phyloP scores from a whole-genome alignment of 2,888 invertebrate genomes.

The Thera britannica region DNA sequence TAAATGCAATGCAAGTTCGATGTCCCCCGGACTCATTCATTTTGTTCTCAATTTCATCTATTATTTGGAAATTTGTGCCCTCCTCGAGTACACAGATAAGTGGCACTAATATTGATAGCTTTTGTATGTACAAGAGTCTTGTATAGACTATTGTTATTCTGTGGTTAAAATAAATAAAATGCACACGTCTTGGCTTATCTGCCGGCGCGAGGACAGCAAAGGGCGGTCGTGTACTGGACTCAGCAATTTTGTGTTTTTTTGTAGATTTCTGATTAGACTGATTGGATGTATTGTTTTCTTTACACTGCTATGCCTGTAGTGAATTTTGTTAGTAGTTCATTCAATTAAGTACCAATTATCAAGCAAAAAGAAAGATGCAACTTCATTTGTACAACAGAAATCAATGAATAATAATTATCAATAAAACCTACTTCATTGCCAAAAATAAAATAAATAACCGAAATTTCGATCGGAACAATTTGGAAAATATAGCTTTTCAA shows the following conservation, averaged over 20 bases:
- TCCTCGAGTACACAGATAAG: background rate
- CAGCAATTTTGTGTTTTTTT: conserved; percentile 42
- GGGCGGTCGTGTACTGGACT: conserved; percentile 58
- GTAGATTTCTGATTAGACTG: conserved; percentile 26
- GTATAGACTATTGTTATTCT: conserved; percentile 17
- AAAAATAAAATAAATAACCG: too few relatives aligned
- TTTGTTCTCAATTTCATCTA: too few relatives aligned
- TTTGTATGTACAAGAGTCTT: conserved; percentile 6
- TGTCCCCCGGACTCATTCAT: too few relatives aligned
- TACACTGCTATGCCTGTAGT: conserved; percentile 4
- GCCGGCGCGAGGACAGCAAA: conserved; percentile 68
- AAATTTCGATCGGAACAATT: too few relatives aligned
- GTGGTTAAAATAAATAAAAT: conserved; percentile 79
- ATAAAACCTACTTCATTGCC: too few relatives aligned
- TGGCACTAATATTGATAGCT: background rate
- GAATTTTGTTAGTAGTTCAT: background rate
- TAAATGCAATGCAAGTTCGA: too few relatives aligned
- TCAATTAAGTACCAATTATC: conserved; percentile 2
- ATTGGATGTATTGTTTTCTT: conserved; percentile 29
- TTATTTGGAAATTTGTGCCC: too few relatives aligned
- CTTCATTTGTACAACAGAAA: background rate
- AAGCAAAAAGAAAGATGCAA: background rate
- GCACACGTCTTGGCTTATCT: conserved; percentile 81
- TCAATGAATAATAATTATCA: too few relatives aligned
- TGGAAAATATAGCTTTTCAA: too few relatives aligned